Base-by-base conservation (phyloP, 2,113 vertebrate genomes). In the Strix aluco region DNA sequence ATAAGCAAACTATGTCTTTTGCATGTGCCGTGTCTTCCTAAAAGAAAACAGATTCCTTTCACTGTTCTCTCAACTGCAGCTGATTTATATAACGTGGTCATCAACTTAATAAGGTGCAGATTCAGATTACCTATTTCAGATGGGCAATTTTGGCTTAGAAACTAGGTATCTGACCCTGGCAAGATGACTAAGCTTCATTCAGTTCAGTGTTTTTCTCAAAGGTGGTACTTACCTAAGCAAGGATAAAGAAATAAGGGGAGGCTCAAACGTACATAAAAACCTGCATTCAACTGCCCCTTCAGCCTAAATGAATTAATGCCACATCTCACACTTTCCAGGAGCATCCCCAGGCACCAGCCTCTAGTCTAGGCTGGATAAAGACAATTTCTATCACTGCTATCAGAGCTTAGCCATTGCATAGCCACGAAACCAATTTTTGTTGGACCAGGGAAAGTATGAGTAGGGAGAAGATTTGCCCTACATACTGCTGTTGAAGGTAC, bases 11-110 rank as follows among this genome's bases (percentile, higher is more conserved):
- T 15, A 42, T 61, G 46, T 72, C 46, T 42, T 91, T 55, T 73
- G 58, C 36, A 62, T 80, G 30, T 61, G 40, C 20, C 0, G 0
- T 66, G 54, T 79, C 70, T 85, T 90, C 46, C 63, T 85, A 92
- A 87, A 55, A 82, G 69, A 88, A 96, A 96, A 90, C 71, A 89
- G 84, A 95, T 49, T 75, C 38, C 25, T 94, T 74, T 69, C 57
- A 27, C 67, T 86, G 29, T 71, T 95, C 66, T 66, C 5, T 3
- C 40, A 89, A 42, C 40, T 88, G 67, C 46, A 69, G 29, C 21
- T 79, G 69, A 62, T 93, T 69, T 72, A 81, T 89, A 65, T 36
- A 87, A 94, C 36, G 32, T 49, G 38, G 17, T 75, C 52, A 92
- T 82, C 57, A 90, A 51, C 17, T 80, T 80, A 91, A 92, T 47